Evolutionary conservation across 2,797 vertebrate genomes (phyloP).

Genomic region (Vultur gryphus): DNA sequence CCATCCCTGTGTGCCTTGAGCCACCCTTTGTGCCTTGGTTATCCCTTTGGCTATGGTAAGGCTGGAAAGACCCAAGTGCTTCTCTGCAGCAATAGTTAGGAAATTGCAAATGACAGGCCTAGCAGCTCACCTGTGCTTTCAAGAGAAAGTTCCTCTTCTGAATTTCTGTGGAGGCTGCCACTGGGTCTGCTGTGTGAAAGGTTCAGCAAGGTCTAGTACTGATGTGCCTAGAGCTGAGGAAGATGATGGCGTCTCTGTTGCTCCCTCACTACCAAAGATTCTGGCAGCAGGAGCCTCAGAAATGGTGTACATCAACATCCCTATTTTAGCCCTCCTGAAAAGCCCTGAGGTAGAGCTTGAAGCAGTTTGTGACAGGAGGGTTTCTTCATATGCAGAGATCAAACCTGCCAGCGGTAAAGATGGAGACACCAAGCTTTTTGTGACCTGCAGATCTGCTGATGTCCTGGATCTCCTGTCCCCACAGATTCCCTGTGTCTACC

Average conservation of each 20-base stretch:
- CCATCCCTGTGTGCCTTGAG: neutral
- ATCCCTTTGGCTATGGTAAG: neutral
- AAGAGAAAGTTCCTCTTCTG: neutral
- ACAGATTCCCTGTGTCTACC: neutral
- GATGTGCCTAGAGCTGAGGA: neutral
- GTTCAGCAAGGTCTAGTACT: neutral
- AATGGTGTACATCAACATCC: neutral
- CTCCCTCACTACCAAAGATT: neutral
- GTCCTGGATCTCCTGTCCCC: neutral
- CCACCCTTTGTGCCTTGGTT: neutral
- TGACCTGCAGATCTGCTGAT: neutral
- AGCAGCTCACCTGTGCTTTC: neutral
- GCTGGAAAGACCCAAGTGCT: neutral
- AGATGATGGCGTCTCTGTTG: neutral
- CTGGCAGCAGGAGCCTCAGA: neutral
- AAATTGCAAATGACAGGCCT: neutral
- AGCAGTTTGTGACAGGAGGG: neutral
- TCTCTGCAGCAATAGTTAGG: neutral
- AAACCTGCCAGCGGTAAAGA: neutral
- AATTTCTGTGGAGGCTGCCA: neutral
- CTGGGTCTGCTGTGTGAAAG: neutral
- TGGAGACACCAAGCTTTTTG: neutral
- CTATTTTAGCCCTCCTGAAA: neutral
- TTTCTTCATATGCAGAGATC: neutral
- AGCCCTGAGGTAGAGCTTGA: neutral